These are phyloP conservation scores for Smutsia gigantea DNA, from an alignment of 2,797 vertebrate genomes.

Conservation along the genomic window DNA sequence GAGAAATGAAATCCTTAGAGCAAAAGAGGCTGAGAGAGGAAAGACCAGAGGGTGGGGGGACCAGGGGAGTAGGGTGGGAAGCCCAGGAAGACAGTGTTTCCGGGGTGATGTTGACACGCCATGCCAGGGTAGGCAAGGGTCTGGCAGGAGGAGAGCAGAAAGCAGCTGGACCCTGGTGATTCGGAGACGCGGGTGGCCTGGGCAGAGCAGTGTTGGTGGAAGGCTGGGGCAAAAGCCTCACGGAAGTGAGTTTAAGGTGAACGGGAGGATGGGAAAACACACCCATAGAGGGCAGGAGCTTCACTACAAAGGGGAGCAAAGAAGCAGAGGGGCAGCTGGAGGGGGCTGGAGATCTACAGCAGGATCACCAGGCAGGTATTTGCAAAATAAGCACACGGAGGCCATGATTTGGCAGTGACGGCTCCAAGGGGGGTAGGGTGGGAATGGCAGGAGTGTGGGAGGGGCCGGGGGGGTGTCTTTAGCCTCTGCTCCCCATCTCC, in stretches of 20 bases:
- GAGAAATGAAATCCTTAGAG: not conserved
- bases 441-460: rapidly evolving
- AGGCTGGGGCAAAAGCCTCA: not conserved
- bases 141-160: too few relatives aligned
- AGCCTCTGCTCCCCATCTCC: not conserved
- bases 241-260: not conserved
- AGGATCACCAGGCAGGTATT: not conserved
- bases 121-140: rapidly evolving
- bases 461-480: not conserved
- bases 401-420: not conserved
- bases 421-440: not conserved
- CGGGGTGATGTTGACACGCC: too few relatives aligned
- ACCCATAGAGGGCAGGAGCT: not conserved
- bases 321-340: too few relatives aligned
- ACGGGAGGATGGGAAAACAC: not conserved
- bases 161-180: too few relatives aligned
- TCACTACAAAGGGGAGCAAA: not conserved
- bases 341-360: not conserved
- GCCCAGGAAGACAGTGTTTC: not conserved
- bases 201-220: not conserved
- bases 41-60: not conserved
- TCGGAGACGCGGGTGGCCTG: not conserved
- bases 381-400: not conserved
- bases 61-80: not conserved
- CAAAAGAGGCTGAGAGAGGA: not conserved